phyloP scores from a whole-genome alignment of 2,888 invertebrate species.

The Diaprepes abbreviatus region DNA sequence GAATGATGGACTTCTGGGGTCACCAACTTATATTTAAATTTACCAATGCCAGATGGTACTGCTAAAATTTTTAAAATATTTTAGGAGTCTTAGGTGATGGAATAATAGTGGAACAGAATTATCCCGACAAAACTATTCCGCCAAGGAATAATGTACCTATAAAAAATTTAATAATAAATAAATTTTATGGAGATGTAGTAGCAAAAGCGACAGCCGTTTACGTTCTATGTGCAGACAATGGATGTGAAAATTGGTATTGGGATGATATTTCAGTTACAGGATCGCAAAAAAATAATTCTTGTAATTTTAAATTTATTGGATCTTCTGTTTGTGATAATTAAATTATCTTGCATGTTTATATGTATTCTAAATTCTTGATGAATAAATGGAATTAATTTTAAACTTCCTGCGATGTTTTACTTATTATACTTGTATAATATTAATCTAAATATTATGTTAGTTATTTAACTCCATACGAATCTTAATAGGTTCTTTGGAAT shows the following conservation, averaged over 20 bases:
- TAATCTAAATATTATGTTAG: too few relatives aligned
- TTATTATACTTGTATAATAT: too few relatives aligned
- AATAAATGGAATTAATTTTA: neutral
- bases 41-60: too few relatives aligned
- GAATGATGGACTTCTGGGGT: too few relatives aligned
- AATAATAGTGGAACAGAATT: constrained; percentile 49
- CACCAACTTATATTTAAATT: too few relatives aligned
- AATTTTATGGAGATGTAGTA: constrained; percentile 38
- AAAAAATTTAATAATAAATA: constrained; percentile 29
- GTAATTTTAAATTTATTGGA: constrained; percentile 34
- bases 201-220: constrained; percentile 37
- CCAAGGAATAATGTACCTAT: constrained; percentile 50
- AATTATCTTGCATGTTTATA: too few relatives aligned
- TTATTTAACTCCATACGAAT: too few relatives aligned
- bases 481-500: too few relatives aligned
- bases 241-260: constrained; percentile 48
- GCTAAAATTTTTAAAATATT: too few relatives aligned
- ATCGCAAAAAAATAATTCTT: constrained; percentile 32
- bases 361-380: neutral
- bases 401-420: too few relatives aligned
- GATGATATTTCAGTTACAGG: constrained; percentile 37
- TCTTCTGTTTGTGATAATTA: constrained; percentile 1
- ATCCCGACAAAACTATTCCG: constrained; percentile 36
- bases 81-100: constrained; percentile 27
- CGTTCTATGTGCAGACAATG: constrained; percentile 49